These are phyloP conservation scores for Picathartes gymnocephalus DNA, from an alignment of 2,113 vertebrate species.

Conservation along the genomic window DNA sequence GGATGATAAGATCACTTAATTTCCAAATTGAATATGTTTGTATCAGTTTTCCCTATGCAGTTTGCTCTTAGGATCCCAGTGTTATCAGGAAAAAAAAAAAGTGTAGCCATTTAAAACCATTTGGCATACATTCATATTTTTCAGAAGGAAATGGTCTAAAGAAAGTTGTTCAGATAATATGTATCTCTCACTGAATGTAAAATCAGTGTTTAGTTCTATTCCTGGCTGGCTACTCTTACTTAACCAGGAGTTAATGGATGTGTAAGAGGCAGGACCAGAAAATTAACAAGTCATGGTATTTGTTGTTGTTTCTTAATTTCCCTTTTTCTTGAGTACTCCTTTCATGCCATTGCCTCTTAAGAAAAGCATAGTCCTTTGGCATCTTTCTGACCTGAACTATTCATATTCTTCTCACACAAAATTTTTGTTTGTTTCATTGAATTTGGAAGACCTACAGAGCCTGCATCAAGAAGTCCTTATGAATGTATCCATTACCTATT, in stretches of 20 bases:
- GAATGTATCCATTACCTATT: not conserved
- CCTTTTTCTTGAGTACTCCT: not conserved
- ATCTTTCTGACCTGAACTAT: not conserved
- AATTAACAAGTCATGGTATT: not conserved
- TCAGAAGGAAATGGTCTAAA: not conserved
- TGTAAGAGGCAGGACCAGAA: not conserved
- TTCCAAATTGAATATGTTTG: not conserved
- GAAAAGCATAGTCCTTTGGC: not conserved
- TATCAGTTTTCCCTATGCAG: not conserved
- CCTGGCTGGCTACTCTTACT: not conserved
- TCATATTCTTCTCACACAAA: not conserved
- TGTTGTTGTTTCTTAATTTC: not conserved
- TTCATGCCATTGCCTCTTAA: not conserved
- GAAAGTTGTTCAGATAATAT: not conserved
- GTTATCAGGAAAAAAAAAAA: not conserved
- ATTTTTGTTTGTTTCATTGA: not conserved
- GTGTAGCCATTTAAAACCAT: not conserved
- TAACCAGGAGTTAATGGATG: not conserved
- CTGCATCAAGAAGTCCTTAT: not conserved
- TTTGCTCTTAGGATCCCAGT: not conserved
- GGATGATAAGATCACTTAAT: not conserved
- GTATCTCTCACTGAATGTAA: not conserved
- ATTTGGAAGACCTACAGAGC: not conserved
- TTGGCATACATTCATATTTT: not conserved
- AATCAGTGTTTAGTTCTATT: not conserved